phyloP scores from a whole-genome alignment of 1,140 invertebrate genomes.

The Drosophila suzukii region DNA sequence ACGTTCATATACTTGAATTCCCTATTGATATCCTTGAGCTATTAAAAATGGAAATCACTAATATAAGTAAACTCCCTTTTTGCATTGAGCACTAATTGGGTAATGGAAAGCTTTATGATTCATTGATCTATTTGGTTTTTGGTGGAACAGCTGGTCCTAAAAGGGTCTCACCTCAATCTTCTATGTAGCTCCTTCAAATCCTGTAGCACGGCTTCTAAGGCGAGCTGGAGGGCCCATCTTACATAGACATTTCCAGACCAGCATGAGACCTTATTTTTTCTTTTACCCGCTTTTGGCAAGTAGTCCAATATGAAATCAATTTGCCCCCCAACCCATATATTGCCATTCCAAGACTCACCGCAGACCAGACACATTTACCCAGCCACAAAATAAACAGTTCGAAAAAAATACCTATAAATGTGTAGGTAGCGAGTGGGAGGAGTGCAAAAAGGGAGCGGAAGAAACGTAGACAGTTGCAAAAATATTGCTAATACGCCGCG shows the following conservation, averaged over 20 bases:
- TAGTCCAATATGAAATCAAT: slow-evolving; percentile 66
- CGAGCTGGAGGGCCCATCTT: background rate
- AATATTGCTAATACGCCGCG: slow-evolving; percentile 77
- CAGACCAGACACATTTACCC: slow-evolving; percentile 62
- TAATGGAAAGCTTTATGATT: slow-evolving; percentile 3
- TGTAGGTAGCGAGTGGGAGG: background rate
- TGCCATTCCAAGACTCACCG: slow-evolving; percentile 27
- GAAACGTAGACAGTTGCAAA: slow-evolving; percentile 66
- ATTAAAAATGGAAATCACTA: no score
- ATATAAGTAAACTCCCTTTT: no score
- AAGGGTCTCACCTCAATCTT: background rate
- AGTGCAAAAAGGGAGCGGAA: slow-evolving; percentile 31
- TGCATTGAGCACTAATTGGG: background rate
- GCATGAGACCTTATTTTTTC: slow-evolving; percentile 1
- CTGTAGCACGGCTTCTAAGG: background rate
- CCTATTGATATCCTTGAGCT: no score
- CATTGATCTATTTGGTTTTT: background rate
- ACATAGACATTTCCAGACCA: background rate
- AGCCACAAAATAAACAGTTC: slow-evolving; percentile 55
- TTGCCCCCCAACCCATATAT: slow-evolving; percentile 30
- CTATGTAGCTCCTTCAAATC: background rate
- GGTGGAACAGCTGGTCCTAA: background rate
- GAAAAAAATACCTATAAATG: slow-evolving; percentile 15
- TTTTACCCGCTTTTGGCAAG: slow-evolving; percentile 17
- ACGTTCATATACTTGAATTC: no score